Evolutionary conservation across 2,888 invertebrate species (phyloP).

Genomic region (Pemphredon lugubris): DNA sequence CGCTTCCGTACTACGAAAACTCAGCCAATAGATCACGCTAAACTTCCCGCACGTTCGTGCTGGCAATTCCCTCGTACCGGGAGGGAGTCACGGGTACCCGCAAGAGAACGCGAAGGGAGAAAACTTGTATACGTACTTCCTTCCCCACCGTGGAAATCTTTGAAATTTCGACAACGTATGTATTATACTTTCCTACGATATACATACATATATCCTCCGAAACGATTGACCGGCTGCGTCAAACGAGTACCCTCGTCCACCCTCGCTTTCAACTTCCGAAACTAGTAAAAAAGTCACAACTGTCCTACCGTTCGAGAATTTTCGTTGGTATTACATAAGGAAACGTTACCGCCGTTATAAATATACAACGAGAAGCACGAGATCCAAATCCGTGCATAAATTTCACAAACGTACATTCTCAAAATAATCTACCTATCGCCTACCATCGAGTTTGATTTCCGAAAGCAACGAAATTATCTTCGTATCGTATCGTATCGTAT

Average conservation of each 20-base stretch:
- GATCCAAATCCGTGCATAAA: too few species aligned
- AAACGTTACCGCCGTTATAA: too few species aligned
- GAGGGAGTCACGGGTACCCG: slow-evolving; percentile 46
- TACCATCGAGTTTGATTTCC: too few species aligned
- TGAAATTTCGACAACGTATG: slow-evolving; percentile 24
- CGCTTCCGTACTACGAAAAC: slow-evolving; percentile 55
- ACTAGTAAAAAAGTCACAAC: too few species aligned
- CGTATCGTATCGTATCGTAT: too few species aligned
- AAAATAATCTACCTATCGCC: too few species aligned
- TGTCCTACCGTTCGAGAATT: too few species aligned
- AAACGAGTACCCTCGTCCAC: background rate
- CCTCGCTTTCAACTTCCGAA: slow-evolving; percentile 11
- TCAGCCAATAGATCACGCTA: slow-evolving; percentile 65
- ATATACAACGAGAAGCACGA: too few species aligned
- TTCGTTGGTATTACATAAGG: too few species aligned
- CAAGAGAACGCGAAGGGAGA: slow-evolving; percentile 34
- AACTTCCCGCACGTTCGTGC: slow-evolving; percentile 64
- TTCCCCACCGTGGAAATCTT: slow-evolving; percentile 47
- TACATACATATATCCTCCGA: background rate
- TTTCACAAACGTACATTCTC: too few species aligned
- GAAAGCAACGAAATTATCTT: too few species aligned
- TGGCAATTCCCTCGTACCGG: slow-evolving; percentile 52
- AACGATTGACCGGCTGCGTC: background rate
- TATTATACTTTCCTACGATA: too few species aligned
- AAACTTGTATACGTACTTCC: slow-evolving; percentile 8